Conservation (phyloP, 2,797 vertebrate species). For the Peromyscus eremicus region DNA sequence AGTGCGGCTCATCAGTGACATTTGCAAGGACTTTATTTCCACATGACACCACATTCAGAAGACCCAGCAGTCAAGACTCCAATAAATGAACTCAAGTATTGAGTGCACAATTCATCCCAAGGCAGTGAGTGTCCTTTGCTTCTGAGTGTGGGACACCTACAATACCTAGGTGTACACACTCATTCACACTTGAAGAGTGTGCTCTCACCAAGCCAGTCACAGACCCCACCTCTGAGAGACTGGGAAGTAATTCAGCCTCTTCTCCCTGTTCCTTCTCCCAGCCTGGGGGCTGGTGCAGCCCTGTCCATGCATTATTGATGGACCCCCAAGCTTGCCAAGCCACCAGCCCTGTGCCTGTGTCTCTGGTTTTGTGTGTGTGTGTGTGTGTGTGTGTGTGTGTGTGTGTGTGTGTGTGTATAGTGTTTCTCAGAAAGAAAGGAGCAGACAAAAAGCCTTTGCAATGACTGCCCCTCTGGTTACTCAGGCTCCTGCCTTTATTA, state of each 20-base stretch:
- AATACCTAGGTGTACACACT: not conserved
- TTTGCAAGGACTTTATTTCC: not conserved
- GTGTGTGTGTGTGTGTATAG: conserved; percentile 51
- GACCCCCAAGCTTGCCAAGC: conserved; percentile 89
- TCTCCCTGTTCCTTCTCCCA: conserved; percentile 76
- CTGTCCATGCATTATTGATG: conserved; percentile 91
- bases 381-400: not conserved
- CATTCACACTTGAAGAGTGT: not conserved
- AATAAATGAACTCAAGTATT: rapidly evolving
- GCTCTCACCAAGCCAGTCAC: not conserved
- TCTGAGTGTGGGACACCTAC: not conserved
- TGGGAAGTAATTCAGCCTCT: conserved; percentile 72
- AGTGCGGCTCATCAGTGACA: not conserved
- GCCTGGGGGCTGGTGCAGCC: conserved; percentile 87
- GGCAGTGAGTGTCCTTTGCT: not conserved
- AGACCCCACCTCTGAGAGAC: conserved; percentile 70
- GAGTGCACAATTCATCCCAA: not conserved
- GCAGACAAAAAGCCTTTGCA: conserved; percentile 87
- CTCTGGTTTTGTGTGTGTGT: conserved; percentile 23
- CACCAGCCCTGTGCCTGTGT: conserved; percentile 40
- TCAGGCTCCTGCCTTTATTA: conserved; percentile 87
- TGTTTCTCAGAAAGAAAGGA: conserved; percentile 71
- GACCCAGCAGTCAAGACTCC: not conserved
- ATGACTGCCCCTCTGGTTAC: conserved; percentile 87
- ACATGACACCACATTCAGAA: not conserved